A percentile compares a stretch with the other conserved stretches of the same genome.
These are phyloP conservation scores for Oryzias curvinotus DNA, from an alignment of 2,113 vertebrate species.

Conservation along the genomic window DNA sequence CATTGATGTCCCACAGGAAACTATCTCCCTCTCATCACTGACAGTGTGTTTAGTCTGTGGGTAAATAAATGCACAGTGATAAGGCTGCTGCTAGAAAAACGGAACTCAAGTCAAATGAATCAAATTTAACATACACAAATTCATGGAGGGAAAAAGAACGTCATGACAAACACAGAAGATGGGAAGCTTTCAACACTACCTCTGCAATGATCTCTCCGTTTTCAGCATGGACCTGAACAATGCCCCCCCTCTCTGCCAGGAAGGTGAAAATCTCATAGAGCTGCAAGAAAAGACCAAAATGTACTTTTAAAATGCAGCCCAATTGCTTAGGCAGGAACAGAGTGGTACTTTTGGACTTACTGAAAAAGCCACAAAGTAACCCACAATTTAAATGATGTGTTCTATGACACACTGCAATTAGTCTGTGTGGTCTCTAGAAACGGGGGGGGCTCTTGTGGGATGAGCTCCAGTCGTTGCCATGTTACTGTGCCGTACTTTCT, in stretches of 20 bases:
- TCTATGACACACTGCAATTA: slow-evolving; percentile 53
- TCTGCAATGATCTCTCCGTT: slow-evolving; percentile 97
- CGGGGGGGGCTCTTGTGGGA: slow-evolving; percentile 34
- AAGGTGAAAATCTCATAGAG: slow-evolving; percentile 95
- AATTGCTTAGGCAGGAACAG: slow-evolving; percentile 35
- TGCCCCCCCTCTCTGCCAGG: slow-evolving; percentile 88
- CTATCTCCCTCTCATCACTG: slow-evolving; percentile 27
- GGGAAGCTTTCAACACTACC: slow-evolving; percentile 70
- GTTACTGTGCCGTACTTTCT: slow-evolving; percentile 28
- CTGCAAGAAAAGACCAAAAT: slow-evolving; percentile 69
- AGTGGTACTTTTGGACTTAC: slow-evolving; percentile 26
- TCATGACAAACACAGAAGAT: too few relatives aligned
- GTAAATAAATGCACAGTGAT: slow-evolving; percentile 26
- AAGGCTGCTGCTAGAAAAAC: slow-evolving; percentile 11
- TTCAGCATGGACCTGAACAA: slow-evolving; percentile 95
- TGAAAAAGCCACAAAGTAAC: slow-evolving; percentile 23
- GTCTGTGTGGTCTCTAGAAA: slow-evolving; percentile 56
- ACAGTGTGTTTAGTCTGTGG: slow-evolving; percentile 62
- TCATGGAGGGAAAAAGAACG: too few relatives aligned
- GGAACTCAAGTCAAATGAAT: slow-evolving; percentile 10
- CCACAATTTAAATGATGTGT: slow-evolving; percentile 48
- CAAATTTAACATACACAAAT: slow-evolving; percentile 25
- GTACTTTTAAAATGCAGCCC: slow-evolving; percentile 22
- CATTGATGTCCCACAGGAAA: slow-evolving; percentile 29
- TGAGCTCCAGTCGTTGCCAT: slow-evolving; percentile 45